Evolutionary conservation across 23 tunicate genomes (phyloP).

Genomic region (Trididemnum clinides): DNA sequence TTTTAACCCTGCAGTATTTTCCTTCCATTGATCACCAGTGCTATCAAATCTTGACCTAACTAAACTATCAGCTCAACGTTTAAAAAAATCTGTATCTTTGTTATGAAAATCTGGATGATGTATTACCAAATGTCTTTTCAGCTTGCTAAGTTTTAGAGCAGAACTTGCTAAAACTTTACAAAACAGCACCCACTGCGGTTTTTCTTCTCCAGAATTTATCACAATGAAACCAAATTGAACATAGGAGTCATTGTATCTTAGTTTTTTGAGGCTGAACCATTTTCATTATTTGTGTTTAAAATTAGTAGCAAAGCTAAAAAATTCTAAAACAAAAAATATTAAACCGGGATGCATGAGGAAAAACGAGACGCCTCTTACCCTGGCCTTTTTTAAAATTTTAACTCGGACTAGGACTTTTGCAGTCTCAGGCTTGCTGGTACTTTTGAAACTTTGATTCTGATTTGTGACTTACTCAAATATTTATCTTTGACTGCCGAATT

Average conservation of each 20-base stretch:
- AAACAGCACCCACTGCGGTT: conserved; percentile 62
- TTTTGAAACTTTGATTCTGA: no score
- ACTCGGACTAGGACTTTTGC: no score
- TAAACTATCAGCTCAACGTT: conserved; percentile 51
- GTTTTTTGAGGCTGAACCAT: background rate
- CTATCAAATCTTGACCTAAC: conserved; percentile 42
- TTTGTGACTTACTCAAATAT: no score
- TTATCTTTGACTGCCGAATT: no score
- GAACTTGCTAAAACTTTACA: conserved; percentile 53
- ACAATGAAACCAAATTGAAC: conserved; percentile 43
- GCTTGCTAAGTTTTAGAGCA: conserved; percentile 63
- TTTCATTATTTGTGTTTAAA: no score
- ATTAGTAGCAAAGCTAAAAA: no score
- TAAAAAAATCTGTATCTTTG: conserved; percentile 66
- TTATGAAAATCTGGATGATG: conserved; percentile 46
- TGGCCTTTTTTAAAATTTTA: no score
- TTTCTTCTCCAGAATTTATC: conserved; percentile 50
- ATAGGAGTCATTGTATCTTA: conserved; percentile 37
- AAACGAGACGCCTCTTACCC: no score
- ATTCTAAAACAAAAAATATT: no score
- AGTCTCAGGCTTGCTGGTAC: no score
- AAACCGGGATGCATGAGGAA: no score
- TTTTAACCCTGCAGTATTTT: conserved; percentile 50
- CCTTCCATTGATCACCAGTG: conserved; percentile 33
- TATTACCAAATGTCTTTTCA: conserved; percentile 52